Evolutionary conservation across 2,113 vertebrate genomes (phyloP).

Genomic region (Clupea harengus): DNA sequence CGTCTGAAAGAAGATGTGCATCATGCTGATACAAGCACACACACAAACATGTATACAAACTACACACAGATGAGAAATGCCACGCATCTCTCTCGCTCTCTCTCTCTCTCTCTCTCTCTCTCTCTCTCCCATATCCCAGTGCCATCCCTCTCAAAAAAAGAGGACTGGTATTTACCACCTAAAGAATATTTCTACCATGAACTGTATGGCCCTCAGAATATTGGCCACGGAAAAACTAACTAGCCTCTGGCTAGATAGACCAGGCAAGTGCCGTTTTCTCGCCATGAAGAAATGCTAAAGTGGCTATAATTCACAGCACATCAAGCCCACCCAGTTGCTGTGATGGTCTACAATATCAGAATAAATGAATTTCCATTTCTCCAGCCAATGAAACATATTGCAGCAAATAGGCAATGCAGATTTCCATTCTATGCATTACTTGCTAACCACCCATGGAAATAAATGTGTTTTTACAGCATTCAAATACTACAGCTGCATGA

Average conservation of each 20-base stretch:
- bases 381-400: background rate
- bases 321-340: background rate
- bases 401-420: background rate
- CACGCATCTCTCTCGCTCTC: too few species aligned
- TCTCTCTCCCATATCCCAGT: background rate
- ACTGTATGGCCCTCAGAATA: background rate
- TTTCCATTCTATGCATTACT: background rate
- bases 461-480: conserved; percentile 18
- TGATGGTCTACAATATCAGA: background rate
- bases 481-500: background rate
- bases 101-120: background rate
- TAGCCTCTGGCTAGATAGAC: background rate
- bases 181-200: background rate
- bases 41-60: background rate
- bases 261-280: background rate
- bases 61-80: background rate
- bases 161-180: background rate
- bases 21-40: background rate
- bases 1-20: background rate
- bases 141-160: background rate
- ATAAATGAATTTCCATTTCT: conserved; percentile 6
- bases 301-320: background rate
- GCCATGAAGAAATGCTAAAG: background rate
- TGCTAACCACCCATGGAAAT: background rate
- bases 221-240: background rate